Percentiles rank a stretch among this genome's conserved stretches.
phyloP scores from a whole-genome alignment of 2,113 vertebrate species.

The Chascanopsetta lugubris region DNA sequence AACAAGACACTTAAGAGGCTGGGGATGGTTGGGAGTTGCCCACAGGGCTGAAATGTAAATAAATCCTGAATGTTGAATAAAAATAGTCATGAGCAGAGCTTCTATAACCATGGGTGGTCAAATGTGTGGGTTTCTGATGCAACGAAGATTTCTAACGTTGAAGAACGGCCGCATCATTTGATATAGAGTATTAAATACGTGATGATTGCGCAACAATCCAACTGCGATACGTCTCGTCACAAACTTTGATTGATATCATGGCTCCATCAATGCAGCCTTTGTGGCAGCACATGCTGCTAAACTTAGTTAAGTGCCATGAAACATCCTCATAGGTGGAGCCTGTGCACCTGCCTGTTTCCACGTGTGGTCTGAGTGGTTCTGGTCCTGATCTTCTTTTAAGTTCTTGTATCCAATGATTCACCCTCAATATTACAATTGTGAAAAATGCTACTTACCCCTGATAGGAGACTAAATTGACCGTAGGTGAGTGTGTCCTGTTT shows the following conservation, averaged over 20 bases:
- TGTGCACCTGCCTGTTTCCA: not conserved
- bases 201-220: not conserved
- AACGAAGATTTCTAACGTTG: not conserved
- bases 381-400: no score
- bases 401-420: no score
- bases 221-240: not conserved
- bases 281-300: not conserved
- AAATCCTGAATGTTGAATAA: slow-evolving; percentile 48
- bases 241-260: not conserved
- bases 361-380: not conserved
- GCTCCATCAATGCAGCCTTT: not conserved
- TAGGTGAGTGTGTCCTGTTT: not conserved
- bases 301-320: not conserved
- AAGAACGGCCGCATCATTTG: no score
- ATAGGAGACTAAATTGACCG: no score
- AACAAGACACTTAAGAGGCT: slow-evolving; percentile 69
- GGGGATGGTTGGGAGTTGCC: slow-evolving; percentile 44
- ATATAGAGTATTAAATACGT: not conserved
- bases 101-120: slow-evolving; percentile 3
- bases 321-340: not conserved
- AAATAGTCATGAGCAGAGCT: slow-evolving; percentile 37
- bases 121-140: not conserved
- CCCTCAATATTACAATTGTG: no score
- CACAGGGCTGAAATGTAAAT: slow-evolving; percentile 56
- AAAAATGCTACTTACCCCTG: no score